These are phyloP conservation scores for Dasyornis broadbenti DNA, from an alignment of 2,113 vertebrate genomes.

Conservation along the genomic window DNA sequence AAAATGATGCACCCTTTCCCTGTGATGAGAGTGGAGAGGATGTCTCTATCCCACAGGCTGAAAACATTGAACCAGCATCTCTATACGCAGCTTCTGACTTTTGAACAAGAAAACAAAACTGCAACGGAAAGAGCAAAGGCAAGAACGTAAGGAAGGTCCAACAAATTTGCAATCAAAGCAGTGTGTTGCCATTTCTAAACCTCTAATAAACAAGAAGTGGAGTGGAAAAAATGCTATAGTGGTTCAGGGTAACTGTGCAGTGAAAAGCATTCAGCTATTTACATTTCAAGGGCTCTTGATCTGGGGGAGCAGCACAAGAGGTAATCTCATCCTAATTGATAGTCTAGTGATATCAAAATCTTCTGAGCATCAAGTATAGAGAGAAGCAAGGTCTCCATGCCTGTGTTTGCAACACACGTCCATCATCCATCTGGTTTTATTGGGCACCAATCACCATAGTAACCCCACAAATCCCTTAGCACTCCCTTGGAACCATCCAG, in stretches of 20 bases:
- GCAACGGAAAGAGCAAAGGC: neutral
- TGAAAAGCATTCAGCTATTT: neutral
- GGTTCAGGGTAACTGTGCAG: neutral
- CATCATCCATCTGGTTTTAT: neutral
- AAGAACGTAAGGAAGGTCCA: neutral
- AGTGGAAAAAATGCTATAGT: neutral
- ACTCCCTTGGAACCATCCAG: neutral
- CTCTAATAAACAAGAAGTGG: neutral
- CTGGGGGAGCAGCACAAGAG: neutral
- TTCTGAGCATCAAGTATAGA: neutral
- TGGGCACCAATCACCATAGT: neutral
- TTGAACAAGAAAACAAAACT: neutral
- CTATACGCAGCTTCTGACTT: neutral
- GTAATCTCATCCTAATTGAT: neutral
- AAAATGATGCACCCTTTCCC: neutral
- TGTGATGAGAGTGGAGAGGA: neutral
- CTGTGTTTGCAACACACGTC: neutral
- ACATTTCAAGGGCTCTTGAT: neutral
- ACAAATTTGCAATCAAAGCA: neutral
- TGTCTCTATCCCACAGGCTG: neutral
- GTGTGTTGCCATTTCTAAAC: neutral
- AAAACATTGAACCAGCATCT: neutral
- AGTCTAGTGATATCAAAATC: neutral
- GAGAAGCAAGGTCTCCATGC: neutral
- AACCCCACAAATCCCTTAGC: neutral